Conservation (phyloP, 1,140 invertebrate species). For the Hylyphantes graminicola region DNA sequence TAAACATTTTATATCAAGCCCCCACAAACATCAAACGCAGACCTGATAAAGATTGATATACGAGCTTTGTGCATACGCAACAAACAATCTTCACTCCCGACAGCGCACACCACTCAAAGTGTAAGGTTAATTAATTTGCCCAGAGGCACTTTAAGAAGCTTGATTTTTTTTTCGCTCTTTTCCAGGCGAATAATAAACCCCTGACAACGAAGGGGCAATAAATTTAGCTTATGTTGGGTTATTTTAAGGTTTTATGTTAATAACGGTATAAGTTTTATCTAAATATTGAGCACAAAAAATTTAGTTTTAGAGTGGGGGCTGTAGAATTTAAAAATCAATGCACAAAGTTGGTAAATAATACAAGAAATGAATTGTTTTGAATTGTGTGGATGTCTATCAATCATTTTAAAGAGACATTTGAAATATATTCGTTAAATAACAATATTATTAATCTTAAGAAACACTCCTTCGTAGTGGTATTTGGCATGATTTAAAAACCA, state of each 20-base stretch:
- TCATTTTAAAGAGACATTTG: too few relatives aligned
- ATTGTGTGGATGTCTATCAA: too few relatives aligned
- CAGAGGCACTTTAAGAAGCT: conserved; percentile 1
- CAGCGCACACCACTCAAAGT: not conserved
- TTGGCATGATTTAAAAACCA: too few relatives aligned
- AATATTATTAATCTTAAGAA: too few relatives aligned
- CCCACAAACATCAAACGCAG: not conserved
- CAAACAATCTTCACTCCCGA: not conserved
- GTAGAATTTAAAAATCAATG: too few relatives aligned
- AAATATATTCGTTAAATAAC: too few relatives aligned
- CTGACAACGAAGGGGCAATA: not conserved
- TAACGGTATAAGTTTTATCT: too few relatives aligned
- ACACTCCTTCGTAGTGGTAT: too few relatives aligned
- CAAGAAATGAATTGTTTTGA: too few relatives aligned
- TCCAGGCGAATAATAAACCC: not conserved
- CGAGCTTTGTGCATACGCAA: not conserved
- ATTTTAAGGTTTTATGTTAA: not conserved
- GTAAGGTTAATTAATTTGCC: conserved; percentile 18
- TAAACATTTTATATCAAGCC: not conserved
- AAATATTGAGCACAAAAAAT: too few relatives aligned
- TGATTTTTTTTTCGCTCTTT: not conserved
- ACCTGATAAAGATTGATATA: conserved; percentile 30
- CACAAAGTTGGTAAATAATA: too few relatives aligned
- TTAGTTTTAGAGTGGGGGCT: too few relatives aligned
- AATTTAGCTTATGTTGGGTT: conserved; percentile 4